Evolutionary conservation across 2,888 invertebrate species (phyloP), one percentile per base, ranked within the genome.

Genomic region (Neuroscelio doddi): DNA sequence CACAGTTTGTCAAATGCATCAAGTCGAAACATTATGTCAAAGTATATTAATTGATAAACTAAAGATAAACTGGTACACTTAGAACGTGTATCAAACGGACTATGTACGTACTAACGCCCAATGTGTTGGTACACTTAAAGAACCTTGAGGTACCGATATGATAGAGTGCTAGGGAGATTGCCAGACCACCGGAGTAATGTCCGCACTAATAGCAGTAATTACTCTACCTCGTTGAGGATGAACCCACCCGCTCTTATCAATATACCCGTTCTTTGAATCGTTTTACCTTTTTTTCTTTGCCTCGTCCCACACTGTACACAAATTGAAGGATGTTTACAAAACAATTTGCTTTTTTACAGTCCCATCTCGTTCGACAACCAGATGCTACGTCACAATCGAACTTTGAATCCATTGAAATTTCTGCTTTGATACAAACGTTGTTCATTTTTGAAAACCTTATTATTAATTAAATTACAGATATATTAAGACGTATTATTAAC

Each of bases 201-300:
- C 80, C 79, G 85, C 78, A 77, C 83, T 88, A 88, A 88, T 87
- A 86, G 87, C 84, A 86, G 87, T 87, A 86, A 87, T 88, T 87
- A 88, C 84, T 84, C 79, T 83, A 78, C 84, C 78, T 80, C 68
- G 81, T 79, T 79, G 77, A 75, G 75, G 75, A 76, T 71, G 75
- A 80, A 77, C 77, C 77, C 78, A 78, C 79, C 80, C 73, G 78
- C 70, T 76, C 70, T 72, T 72, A 66, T 67, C 71, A 66, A 71
- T 65, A 73, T 70, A 70, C 70, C 69, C 39, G 69, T 64, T 69
- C 63, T 67, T 68, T 68, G 56, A 64, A 55, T 53, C 68, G 64
- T 38, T 49, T 39, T 45, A 46, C 36, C 47, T 64, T 56, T 70
- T 66, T 47, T 38, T 50, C 59, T 16, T 51, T 36, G 49, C 42